Evolutionary conservation across 2,113 vertebrate species (phyloP).

Genomic region (Dunckerocampus dactyliophorus): DNA sequence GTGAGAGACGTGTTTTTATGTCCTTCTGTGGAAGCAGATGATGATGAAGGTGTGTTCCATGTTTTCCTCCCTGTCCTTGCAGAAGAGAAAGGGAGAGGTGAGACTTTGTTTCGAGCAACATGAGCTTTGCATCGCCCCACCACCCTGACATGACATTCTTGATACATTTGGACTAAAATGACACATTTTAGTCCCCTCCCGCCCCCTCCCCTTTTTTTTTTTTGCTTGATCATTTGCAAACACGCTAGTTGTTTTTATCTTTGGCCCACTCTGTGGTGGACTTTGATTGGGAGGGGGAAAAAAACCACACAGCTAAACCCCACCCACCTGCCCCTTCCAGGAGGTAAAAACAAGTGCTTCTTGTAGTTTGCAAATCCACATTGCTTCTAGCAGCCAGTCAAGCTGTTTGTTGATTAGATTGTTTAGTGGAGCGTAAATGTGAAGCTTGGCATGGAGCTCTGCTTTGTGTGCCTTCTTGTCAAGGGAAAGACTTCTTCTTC

Average conservation of each 20-base stretch:
- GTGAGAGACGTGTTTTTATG: neutral
- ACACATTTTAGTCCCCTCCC: conserved; percentile 1
- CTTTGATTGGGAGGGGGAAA: no score
- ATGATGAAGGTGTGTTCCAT: conserved; percentile 49
- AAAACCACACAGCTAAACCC: neutral
- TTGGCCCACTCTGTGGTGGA: no score
- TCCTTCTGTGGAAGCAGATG: neutral
- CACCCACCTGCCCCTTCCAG: neutral
- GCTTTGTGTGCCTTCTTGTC: no score
- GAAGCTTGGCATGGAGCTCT: neutral
- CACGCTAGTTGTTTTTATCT: neutral
- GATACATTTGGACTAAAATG: conserved; percentile 57
- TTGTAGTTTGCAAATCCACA: neutral
- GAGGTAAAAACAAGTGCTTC: neutral
- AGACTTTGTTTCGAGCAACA: conserved; percentile 34
- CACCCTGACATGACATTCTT: neutral
- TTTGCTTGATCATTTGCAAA: neutral
- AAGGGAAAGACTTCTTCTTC: neutral
- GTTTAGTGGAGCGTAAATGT: no score
- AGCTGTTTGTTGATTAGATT: no score
- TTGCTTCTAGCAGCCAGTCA: neutral
- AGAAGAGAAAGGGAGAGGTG: conserved; percentile 68
- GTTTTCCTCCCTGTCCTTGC: conserved; percentile 35
- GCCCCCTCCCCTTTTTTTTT: neutral
- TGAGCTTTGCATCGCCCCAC: conserved; percentile 57